Evolutionary conservation across 1,140 invertebrate genomes (phyloP).

Genomic region (Oedothorax gibbosus): DNA sequence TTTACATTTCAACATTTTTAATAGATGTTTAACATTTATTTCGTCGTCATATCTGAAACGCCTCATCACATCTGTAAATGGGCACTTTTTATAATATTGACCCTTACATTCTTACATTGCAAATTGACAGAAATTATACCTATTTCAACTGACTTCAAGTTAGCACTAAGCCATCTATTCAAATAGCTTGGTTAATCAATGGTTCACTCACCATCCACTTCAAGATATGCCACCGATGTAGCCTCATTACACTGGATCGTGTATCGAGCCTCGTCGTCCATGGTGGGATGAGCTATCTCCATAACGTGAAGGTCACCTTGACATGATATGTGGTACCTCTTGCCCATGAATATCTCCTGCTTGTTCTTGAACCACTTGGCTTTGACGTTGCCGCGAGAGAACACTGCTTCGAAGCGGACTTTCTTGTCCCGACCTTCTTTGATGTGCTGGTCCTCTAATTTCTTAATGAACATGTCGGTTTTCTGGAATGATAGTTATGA

Average conservation of each 20-base stretch:
- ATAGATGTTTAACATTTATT: too few species aligned
- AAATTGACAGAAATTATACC: too few species aligned
- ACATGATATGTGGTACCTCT: conserved; percentile 93
- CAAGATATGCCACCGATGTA: conserved; percentile 87
- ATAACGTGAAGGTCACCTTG: conserved; percentile 91
- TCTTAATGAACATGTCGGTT: conserved; percentile 93
- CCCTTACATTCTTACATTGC: too few species aligned
- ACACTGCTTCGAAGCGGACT: conserved; percentile 88
- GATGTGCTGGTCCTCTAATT: conserved; percentile 91
- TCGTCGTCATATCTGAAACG: too few species aligned
- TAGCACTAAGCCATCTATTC: too few species aligned
- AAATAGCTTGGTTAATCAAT: background rate
- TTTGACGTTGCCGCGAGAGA: conserved; percentile 90
- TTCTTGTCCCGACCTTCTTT: conserved; percentile 98
- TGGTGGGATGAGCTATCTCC: conserved; percentile 89
- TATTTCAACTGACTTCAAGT: too few species aligned
- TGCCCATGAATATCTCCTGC: conserved; percentile 89
- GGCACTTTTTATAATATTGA: too few species aligned
- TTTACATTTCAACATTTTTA: too few species aligned
- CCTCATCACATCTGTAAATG: too few species aligned
- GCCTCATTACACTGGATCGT: conserved; percentile 94
- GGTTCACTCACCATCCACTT: conserved; percentile 78
- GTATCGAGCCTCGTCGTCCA: conserved; percentile 98
- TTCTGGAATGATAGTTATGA: conserved; percentile 75
- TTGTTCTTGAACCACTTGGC: conserved; percentile 93